These are phyloP conservation scores for Jacana jacana DNA, from an alignment of 2,113 vertebrate species.

Conservation along the genomic window DNA sequence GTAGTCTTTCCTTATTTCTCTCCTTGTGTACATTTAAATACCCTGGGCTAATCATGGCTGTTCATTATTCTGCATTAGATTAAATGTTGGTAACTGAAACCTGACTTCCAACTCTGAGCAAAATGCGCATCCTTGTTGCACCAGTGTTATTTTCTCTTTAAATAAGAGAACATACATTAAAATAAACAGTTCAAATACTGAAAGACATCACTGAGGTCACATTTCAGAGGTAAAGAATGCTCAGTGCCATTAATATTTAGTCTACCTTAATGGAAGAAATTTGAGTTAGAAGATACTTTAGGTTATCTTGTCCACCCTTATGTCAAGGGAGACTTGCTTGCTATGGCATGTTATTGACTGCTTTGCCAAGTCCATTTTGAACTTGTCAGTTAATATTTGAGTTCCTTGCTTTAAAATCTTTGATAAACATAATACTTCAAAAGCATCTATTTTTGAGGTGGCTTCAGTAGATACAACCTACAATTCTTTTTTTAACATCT, in stretches of 20 bases:
- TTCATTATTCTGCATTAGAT: conserved; percentile 10
- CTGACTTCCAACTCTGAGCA: neutral
- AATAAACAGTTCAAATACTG: conserved; percentile 22
- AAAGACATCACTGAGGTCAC: conserved; percentile 47
- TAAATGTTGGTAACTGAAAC: neutral
- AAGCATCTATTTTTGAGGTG: neutral
- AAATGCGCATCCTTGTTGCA: neutral
- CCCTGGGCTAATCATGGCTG: neutral
- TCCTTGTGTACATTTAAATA: neutral
- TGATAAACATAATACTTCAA: neutral
- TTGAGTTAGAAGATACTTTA: conserved; percentile 57
- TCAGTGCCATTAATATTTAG: conserved; percentile 65
- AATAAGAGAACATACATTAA: neutral
- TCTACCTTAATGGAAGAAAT: conserved; percentile 60
- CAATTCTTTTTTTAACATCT: neutral
- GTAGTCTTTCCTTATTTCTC: neutral
- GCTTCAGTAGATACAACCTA: neutral
- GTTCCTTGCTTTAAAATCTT: neutral
- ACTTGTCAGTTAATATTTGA: neutral
- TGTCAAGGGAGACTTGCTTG: neutral
- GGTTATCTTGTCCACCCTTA: conserved; percentile 45
- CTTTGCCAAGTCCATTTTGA: neutral
- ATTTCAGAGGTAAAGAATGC: conserved; percentile 57
- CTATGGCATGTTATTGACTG: neutral
- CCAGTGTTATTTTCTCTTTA: neutral